Evolutionary conservation across 2,888 invertebrate genomes (phyloP).

Genomic region (Acanthosepion pharaonis): DNA sequence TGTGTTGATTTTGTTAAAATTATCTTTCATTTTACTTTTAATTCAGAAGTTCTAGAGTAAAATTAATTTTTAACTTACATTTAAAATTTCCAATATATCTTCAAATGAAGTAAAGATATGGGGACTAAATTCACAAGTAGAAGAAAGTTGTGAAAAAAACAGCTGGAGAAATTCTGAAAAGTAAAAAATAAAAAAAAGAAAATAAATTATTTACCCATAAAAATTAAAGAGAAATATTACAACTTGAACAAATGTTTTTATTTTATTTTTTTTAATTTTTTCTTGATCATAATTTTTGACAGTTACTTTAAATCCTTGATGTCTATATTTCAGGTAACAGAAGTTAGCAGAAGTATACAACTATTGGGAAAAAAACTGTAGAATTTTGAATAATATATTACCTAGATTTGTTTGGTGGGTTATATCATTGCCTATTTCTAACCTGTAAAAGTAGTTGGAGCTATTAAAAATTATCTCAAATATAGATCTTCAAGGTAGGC

Average conservation of each 20-base stretch:
- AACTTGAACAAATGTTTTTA: neutral
- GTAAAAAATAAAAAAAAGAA: neutral
- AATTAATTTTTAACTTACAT: slow-evolving; percentile 22
- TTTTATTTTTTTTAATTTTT: neutral
- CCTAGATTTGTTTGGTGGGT: neutral
- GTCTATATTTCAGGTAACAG: too few species aligned
- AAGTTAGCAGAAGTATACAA: neutral
- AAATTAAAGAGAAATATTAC: neutral
- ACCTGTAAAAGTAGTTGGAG: too few species aligned
- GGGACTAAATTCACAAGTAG: neutral
- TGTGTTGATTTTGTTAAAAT: too few species aligned
- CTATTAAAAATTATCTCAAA: too few species aligned
- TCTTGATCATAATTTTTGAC: neutral
- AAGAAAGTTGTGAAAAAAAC: neutral
- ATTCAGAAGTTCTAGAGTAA: neutral
- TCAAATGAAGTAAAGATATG: neutral
- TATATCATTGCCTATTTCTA: neutral
- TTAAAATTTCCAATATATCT: slow-evolving; percentile 8
- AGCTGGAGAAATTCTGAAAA: neutral
- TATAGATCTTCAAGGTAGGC: too few species aligned
- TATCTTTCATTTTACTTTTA: neutral
- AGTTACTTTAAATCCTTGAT: too few species aligned
- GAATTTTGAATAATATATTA: neutral
- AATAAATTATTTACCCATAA: neutral
- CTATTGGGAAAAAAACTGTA: neutral